Conservation (phyloP, 2,113 vertebrate genomes). For the Crotalus viridis region DNA sequence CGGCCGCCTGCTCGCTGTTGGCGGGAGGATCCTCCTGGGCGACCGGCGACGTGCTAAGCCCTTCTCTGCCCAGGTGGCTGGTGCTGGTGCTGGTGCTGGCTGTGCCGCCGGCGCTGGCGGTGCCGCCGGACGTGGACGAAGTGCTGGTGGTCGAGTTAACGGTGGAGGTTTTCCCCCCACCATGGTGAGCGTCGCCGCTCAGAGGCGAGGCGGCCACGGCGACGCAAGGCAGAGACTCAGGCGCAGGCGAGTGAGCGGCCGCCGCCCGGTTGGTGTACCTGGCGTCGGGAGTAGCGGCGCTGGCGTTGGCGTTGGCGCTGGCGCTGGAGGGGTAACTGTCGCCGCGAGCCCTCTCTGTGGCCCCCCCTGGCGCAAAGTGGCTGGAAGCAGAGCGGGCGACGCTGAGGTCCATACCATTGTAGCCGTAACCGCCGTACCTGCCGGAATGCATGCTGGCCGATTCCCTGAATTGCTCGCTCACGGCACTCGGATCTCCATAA, state of each 20-base stretch:
- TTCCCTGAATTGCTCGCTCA: slow-evolving; percentile 97
- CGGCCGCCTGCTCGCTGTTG: slow-evolving; percentile 87
- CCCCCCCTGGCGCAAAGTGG: slow-evolving; percentile 82
- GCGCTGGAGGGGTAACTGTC: slow-evolving; percentile 85
- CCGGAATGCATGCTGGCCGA: slow-evolving; percentile 94
- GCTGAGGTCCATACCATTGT: slow-evolving; percentile 99
- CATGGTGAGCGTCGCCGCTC: slow-evolving; percentile 85
- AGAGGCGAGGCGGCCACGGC: slow-evolving; percentile 84
- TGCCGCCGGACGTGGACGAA: slow-evolving; percentile 75
- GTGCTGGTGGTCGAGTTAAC: slow-evolving; percentile 78
- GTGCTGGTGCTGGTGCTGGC: slow-evolving; percentile 44
- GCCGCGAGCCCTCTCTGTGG: slow-evolving; percentile 83
- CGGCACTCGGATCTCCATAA: slow-evolving; percentile 97
- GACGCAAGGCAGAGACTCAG: slow-evolving; percentile 89
- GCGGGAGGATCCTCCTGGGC: slow-evolving; percentile 89
- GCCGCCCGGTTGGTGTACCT: slow-evolving; percentile 88
- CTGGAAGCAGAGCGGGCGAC: slow-evolving; percentile 85
- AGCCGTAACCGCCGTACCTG: slow-evolving; percentile 94
- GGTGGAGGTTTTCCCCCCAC: slow-evolving; percentile 89
- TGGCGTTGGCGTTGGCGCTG: slow-evolving; percentile 73
- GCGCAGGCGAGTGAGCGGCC: slow-evolving; percentile 84
- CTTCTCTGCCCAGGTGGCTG: slow-evolving; percentile 86
- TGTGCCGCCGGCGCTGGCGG: slow-evolving; percentile 37
- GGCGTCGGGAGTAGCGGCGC: slow-evolving; percentile 83
- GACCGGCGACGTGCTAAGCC: slow-evolving; percentile 86